These are phyloP conservation scores for Heliconius hortense DNA, from an alignment of 2,888 invertebrate genomes.

Conservation along the genomic window DNA sequence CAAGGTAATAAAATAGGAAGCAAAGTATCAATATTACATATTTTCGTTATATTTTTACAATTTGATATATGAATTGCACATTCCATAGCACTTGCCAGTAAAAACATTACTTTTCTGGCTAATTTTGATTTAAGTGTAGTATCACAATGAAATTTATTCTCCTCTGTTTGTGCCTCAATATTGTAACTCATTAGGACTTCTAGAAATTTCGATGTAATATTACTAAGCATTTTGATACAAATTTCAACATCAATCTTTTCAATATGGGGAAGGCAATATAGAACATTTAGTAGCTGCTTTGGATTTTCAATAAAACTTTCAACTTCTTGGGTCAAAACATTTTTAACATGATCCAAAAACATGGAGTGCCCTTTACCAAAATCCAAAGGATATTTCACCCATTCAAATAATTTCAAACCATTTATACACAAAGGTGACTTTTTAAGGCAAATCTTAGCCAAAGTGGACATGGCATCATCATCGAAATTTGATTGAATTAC, in stretches of 20 bases:
- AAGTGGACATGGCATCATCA: constrained; percentile 79
- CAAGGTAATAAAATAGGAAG: constrained; percentile 71
- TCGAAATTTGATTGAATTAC: constrained; percentile 81
- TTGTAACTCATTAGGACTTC: constrained; percentile 59
- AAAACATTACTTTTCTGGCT: constrained; percentile 76
- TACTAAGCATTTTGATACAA: constrained; percentile 58
- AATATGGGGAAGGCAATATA: constrained; percentile 82
- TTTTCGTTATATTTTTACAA: constrained; percentile 69
- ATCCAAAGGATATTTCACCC: constrained; percentile 86
- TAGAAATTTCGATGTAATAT: constrained; percentile 60
- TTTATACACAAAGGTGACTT: constrained; percentile 85
- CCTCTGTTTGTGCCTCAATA: constrained; percentile 56
- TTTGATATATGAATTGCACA: constrained; percentile 81
- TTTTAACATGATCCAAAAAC: constrained; percentile 67
- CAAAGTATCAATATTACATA: constrained; percentile 69
- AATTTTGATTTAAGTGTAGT: constrained; percentile 58
- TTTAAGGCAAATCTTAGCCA: constrained; percentile 84
- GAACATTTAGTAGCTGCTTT: constrained; percentile 69
- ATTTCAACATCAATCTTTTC: constrained; percentile 68
- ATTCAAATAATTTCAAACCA: constrained; percentile 82
- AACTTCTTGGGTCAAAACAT: constrained; percentile 60
- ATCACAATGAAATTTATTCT: constrained; percentile 62
- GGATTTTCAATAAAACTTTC: constrained; percentile 66
- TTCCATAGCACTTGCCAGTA: constrained; percentile 82
- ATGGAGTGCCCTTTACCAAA: constrained; percentile 69